Evolutionary conservation across 2,888 invertebrate species (phyloP).

Genomic region (Cenopis cana): DNA sequence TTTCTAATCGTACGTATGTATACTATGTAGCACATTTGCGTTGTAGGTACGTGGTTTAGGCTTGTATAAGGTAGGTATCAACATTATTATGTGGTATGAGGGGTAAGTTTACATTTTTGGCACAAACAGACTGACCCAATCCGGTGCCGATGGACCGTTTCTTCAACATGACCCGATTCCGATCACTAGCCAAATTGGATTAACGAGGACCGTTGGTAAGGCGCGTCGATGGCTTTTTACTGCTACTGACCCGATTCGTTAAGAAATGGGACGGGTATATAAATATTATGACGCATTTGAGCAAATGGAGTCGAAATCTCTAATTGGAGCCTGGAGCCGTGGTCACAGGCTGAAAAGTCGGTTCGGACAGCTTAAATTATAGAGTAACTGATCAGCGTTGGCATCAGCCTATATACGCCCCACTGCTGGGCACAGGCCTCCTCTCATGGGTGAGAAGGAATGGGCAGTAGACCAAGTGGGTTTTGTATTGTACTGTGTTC

Average conservation of each 20-base stretch:
- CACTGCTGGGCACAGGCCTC: too few relatives aligned
- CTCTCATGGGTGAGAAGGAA: too few relatives aligned
- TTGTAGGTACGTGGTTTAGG: neutral
- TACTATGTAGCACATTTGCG: too few relatives aligned
- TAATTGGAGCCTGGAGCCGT: too few relatives aligned
- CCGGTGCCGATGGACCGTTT: constrained; percentile 1
- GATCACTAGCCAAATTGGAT: constrained; percentile 36
- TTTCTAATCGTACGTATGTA: too few relatives aligned
- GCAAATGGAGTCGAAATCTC: neutral
- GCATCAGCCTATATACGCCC: too few relatives aligned
- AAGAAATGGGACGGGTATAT: constrained; percentile 16
- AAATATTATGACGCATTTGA: constrained; percentile 5
- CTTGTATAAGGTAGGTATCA: neutral
- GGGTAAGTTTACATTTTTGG: neutral
- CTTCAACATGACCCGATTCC: constrained; percentile 33
- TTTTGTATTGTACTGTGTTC: too few relatives aligned
- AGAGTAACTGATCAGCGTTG: too few relatives aligned
- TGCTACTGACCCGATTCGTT: constrained; percentile 36
- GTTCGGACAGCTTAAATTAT: neutral
- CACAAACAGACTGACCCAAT: neutral
- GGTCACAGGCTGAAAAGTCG: too few relatives aligned
- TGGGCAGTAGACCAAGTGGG: too few relatives aligned
- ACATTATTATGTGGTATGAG: too few relatives aligned
- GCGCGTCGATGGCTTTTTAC: constrained; percentile 28
- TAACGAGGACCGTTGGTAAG: constrained; percentile 33